Conservation (phyloP, 2,888 invertebrate genomes). For the Rhopalosiphum nymphaeae region DNA sequence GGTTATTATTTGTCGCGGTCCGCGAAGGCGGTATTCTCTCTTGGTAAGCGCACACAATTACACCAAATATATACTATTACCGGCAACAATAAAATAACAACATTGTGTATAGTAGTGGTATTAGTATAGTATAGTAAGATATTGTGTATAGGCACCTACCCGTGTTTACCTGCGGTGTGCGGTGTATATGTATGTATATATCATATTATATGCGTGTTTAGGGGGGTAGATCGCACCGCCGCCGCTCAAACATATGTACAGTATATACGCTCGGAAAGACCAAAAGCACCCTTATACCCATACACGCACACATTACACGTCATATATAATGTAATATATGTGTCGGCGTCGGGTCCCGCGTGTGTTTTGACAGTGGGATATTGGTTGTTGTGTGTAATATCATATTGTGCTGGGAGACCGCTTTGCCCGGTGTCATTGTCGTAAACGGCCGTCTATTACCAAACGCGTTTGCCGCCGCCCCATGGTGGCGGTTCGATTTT, state of each 20-base stretch:
- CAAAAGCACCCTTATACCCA: background rate
- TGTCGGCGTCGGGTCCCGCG: constrained; percentile 7
- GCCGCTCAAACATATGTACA: too few relatives aligned
- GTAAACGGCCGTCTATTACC: constrained; percentile 44
- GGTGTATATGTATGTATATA: background rate
- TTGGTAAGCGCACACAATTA: background rate
- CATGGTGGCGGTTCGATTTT: background rate
- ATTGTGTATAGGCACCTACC: background rate
- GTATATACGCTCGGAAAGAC: background rate
- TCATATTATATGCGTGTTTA: background rate
- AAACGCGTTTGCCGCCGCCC: constrained; percentile 35
- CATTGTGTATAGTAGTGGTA: background rate
- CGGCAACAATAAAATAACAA: background rate
- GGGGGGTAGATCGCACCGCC: background rate
- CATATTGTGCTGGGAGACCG: constrained; percentile 28
- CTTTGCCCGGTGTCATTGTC: constrained; percentile 16
- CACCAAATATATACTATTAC: constrained; percentile 5
- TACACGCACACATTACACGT: background rate
- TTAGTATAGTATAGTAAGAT: background rate
- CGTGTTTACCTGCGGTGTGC: background rate
- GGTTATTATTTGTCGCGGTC: constrained; percentile 14
- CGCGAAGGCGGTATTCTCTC: background rate
- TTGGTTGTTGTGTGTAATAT: constrained; percentile 33
- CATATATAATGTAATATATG: constrained; percentile 4
- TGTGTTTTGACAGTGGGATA: constrained; percentile 55